Percentiles rank a stretch among this genome's conserved stretches.
phyloP scores from a whole-genome alignment of 2,113 vertebrate genomes.

The Embiotoca jacksoni region DNA sequence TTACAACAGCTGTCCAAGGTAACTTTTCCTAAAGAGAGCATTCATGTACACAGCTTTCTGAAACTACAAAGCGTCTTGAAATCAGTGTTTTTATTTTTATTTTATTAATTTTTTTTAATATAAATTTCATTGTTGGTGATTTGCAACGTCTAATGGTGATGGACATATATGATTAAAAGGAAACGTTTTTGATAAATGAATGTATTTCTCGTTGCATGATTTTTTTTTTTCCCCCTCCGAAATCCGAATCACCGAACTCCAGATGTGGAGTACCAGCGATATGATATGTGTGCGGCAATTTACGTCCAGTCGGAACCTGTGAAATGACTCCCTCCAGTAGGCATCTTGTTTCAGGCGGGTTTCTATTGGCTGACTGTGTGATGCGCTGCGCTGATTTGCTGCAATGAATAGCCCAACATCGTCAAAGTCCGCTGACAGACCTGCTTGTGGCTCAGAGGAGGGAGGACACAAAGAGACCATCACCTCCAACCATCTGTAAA shows the following conservation, averaged over 20 bases:
- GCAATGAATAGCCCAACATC: conserved; percentile 33
- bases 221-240: not conserved
- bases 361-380: conserved; percentile 72
- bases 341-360: conserved; percentile 59
- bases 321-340: conserved; percentile 21
- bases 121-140: too few species aligned
- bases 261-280: not conserved
- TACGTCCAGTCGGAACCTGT: not conserved
- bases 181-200: too few species aligned
- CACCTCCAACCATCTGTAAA: not conserved
- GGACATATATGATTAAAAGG: too few species aligned
- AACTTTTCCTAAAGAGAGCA: too few species aligned
- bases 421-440: conserved; percentile 61
- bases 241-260: not conserved
- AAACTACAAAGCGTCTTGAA: too few species aligned
- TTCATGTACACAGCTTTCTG: too few species aligned
- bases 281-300: too few species aligned
- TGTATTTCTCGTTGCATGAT: not conserved
- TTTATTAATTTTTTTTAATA: too few species aligned
- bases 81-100: too few species aligned
- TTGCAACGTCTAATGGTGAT: too few species aligned
- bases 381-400: conserved; percentile 74
- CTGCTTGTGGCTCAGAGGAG: conserved; percentile 25
- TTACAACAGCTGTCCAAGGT: too few species aligned
- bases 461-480: not conserved